phyloP scores from a whole-genome alignment of 2,797 vertebrate genomes.

The Malacoctenus gilli region DNA sequence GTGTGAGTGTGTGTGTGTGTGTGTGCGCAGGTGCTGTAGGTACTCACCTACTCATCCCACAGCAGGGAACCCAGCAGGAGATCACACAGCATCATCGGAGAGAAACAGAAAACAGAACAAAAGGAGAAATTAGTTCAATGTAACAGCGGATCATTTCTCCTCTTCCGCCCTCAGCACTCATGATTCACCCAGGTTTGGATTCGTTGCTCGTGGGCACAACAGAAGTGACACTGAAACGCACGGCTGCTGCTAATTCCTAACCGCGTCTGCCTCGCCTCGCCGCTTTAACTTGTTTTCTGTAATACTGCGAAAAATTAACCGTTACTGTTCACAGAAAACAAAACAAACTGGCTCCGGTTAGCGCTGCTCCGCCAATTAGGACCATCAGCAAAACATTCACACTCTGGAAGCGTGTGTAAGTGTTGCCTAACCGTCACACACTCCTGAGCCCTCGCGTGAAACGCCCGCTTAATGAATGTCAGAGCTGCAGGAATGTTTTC shows the following conservation, averaged over 20 bases:
- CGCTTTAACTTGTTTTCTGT: slow-evolving; percentile 6
- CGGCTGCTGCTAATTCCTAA: not conserved
- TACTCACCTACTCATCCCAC: slow-evolving; percentile 47
- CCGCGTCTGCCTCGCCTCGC: not conserved
- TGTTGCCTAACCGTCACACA: slow-evolving; percentile 7
- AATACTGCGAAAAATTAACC: not conserved
- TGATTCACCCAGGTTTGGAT: not conserved
- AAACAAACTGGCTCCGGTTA: slow-evolving; percentile 5
- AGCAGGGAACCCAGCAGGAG: slow-evolving; percentile 2
- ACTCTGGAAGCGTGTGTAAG: slow-evolving; percentile 7
- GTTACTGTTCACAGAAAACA: not conserved
- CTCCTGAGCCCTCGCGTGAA: not conserved
- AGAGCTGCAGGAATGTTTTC: slow-evolving; percentile 1
- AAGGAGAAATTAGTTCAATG: slow-evolving; percentile 7
- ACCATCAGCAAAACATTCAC: slow-evolving; percentile 10
- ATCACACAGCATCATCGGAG: slow-evolving; percentile 14
- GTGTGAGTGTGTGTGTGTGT: not conserved
- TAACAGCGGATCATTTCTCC: not conserved
- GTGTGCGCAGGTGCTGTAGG: not conserved
- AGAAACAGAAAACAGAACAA: slow-evolving; percentile 12
- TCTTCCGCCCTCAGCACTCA: not conserved
- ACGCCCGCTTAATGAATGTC: slow-evolving; percentile 6
- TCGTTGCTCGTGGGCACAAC: no score
- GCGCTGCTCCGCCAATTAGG: not conserved
- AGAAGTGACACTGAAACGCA: no score